Evolutionary conservation across 1,140 invertebrate species (phyloP), one percentile per base, ranked within the genome.

Genomic region (Cydia strobilella): DNA sequence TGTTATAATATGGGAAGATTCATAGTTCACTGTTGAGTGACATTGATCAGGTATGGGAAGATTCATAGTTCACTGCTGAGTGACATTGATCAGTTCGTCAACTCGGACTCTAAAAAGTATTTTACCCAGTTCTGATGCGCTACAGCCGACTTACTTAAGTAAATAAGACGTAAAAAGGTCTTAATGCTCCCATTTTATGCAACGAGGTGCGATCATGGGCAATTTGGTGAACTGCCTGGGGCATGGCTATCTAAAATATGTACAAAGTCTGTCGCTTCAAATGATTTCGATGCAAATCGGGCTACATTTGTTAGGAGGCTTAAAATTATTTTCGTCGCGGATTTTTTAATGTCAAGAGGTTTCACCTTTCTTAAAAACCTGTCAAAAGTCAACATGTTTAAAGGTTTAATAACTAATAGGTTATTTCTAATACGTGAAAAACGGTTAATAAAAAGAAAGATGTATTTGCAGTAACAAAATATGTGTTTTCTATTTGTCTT

Each of bases 241-340:
- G 75, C 59, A 71, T 66, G 75, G 51, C 71, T 72, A 15, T 79
- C 76, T 76, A 71, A 80, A 77, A 77, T 82, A 74, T 76, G 73
- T 76, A 77, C 69, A 77, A 71, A 79, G 75, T 79, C 74, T 72
- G 73, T 75, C 72, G 75, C 77, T 80, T 65, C 74, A 76, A 51
- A 65, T 79, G 74, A 81, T 82, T 81, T 80, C 39, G 76, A 82
- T 82, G 81, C 75, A 82, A 82, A 82, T 82, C 54, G 54, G 18
- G 18, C 18, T 12, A 59, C 54, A 23, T 20, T 59, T 54, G 5
- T 54, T 59, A 23, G n/a, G 54, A 59, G 54, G 23, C 18, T 9
- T 23, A 10, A 59, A 59, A 59, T 59, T 23, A 23, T 59, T n/a
- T 10, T 51, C 20, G 5, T 59, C 6, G 54, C 9, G 9, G 3